These are phyloP conservation scores for Achlya flavicornis DNA, from an alignment of 2,888 invertebrate genomes.

Conservation along the genomic window DNA sequence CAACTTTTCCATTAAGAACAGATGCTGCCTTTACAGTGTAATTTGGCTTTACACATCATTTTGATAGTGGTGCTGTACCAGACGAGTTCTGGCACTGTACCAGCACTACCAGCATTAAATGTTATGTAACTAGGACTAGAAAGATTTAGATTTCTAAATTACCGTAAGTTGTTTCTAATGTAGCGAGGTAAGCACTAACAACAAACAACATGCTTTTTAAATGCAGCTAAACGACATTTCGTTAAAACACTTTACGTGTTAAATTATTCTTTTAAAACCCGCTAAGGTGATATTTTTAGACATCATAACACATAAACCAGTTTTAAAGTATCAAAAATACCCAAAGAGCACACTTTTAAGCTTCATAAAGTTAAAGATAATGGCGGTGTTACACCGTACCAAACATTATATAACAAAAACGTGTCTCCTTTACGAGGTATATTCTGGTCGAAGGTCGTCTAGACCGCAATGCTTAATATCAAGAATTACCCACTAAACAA, in stretches of 20 bases:
- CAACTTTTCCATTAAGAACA: too few species aligned
- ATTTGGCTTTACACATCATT: neutral
- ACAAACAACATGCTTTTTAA: constrained; percentile 4
- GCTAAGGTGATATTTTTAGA: neutral
- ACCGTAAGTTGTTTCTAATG: neutral
- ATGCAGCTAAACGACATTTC: neutral
- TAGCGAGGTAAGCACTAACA: neutral
- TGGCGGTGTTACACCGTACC: constrained; percentile 1
- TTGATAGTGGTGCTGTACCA: neutral
- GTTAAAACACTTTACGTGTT: constrained; percentile 6
- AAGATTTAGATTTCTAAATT: neutral
- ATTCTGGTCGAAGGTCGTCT: constrained; percentile 9
- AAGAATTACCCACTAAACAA: constrained; percentile 34
- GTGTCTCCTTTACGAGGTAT: constrained; percentile 2
- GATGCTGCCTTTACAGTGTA: neutral
- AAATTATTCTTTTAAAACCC: neutral
- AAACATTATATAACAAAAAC: constrained; percentile 6
- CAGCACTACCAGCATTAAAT: neutral
- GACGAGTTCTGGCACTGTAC: neutral
- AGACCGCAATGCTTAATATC: constrained; percentile 14
- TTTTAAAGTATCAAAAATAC: constrained; percentile 5
- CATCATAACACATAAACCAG: constrained; percentile 5
- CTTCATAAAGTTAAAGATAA: constrained; percentile 8
- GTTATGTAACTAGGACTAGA: neutral
- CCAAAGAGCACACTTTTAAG: constrained; percentile 1